A percentile compares a stretch with the other conserved stretches of the same genome.
Evolutionary conservation across 2,888 invertebrate genomes (phyloP).

Genomic region (Galeruca laticollis): DNA sequence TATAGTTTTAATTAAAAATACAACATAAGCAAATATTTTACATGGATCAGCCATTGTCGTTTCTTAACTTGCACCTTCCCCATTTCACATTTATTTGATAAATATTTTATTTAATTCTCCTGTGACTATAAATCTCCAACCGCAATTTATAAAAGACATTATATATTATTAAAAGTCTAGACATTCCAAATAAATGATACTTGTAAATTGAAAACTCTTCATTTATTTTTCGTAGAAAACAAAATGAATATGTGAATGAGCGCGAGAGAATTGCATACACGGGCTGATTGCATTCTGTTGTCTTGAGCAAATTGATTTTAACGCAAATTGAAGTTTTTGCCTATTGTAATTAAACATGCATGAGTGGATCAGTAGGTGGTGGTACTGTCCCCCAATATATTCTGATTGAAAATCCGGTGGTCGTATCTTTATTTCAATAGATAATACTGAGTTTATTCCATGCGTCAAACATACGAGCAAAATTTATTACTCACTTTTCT

Average conservation of each 20-base stretch:
- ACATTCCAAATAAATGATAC: neutral
- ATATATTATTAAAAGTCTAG: too few species aligned
- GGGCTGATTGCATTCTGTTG: constrained; percentile 63
- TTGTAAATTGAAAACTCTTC: neutral
- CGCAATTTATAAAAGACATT: too few species aligned
- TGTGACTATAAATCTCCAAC: too few species aligned
- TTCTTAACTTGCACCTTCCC: too few species aligned
- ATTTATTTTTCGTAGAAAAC: neutral
- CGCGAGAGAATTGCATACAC: constrained; percentile 19
- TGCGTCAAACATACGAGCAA: neutral
- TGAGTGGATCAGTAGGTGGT: constrained; percentile 51
- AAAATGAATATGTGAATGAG: neutral
- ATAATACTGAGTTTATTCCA: neutral
- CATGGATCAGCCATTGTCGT: too few species aligned
- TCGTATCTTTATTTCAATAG: neutral
- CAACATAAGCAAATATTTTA: too few species aligned
- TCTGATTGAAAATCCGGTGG: neutral
- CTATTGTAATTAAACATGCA: constrained; percentile 63
- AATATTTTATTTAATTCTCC: constrained; percentile 52
- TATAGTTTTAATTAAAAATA: too few species aligned
- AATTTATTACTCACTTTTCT: too few species aligned
- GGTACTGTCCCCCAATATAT: constrained; percentile 14
- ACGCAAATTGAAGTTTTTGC: constrained; percentile 66
- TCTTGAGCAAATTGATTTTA: constrained; percentile 66
- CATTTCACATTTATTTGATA: too few species aligned